A percentile compares a stretch with the other conserved stretches of the same genome.
These are phyloP conservation scores for Struthio camelus DNA, from an alignment of 2,113 vertebrate species.

Conservation along the genomic window DNA sequence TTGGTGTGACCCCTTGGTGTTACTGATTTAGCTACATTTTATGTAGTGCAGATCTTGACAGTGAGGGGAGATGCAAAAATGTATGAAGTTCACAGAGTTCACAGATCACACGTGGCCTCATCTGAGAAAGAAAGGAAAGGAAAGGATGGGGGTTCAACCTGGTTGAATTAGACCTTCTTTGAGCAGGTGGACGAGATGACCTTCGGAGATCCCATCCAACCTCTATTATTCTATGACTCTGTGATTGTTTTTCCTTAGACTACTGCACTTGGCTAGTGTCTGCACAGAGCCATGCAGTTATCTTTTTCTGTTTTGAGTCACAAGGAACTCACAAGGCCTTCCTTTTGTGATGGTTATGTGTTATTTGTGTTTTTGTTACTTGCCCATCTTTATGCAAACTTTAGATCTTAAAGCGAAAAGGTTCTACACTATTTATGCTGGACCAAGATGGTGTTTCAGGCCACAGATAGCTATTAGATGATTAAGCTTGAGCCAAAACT, in stretches of 20 bases:
- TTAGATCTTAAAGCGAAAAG: not conserved
- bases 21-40: not conserved
- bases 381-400: not conserved
- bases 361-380: no score
- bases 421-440: not conserved
- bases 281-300: not conserved
- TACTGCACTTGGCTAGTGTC: no score
- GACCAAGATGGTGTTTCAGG: not conserved
- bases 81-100: accelerated
- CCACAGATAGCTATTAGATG: not conserved
- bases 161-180: no score
- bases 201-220: no score
- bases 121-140: no score
- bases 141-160: not conserved
- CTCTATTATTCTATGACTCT: no score
- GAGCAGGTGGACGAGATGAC: no score
- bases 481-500: not conserved
- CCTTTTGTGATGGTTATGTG: no score
- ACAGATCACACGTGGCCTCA: not conserved
- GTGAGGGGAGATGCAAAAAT: not conserved
- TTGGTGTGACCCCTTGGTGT: not conserved
- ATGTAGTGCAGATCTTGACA: not conserved
- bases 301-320: not conserved
- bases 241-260: no score
- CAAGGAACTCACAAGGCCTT: not conserved